phyloP scores from a whole-genome alignment of 2,888 invertebrate species.

The Cephus nigrinus region DNA sequence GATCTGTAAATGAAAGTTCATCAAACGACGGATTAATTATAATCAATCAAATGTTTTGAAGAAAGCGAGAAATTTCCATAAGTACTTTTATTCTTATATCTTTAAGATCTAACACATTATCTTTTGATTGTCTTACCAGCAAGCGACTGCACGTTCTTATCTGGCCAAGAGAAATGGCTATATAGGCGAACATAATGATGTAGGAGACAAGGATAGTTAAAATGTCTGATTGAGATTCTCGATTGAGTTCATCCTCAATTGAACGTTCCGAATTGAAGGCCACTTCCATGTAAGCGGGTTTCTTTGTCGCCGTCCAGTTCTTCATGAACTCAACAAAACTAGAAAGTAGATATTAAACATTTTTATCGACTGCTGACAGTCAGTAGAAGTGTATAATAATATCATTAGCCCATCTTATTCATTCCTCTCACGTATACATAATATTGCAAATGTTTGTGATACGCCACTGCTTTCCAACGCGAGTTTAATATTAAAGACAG shows the following conservation, averaged over 20 bases:
- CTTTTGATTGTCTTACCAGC: conserved; percentile 55
- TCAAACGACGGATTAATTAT: neutral
- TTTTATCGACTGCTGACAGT: neutral
- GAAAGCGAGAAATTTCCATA: neutral
- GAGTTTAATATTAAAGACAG: neutral
- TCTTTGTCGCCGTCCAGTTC: conserved; percentile 76
- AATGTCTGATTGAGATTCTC: conserved; percentile 93
- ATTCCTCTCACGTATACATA: neutral
- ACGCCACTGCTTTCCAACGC: neutral
- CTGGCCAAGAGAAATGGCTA: conserved; percentile 93
- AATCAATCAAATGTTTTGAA: neutral
- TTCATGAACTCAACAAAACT: conserved; percentile 83
- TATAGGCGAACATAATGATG: conserved; percentile 97
- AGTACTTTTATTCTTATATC: neutral
- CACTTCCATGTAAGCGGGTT: conserved; percentile 81
- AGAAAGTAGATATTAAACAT: conserved; percentile 7
- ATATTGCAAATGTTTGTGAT: neutral
- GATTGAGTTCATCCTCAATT: conserved; percentile 93
- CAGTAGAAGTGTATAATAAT: neutral
- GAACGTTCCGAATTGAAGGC: conserved; percentile 92
- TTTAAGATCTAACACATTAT: conserved; percentile 8
- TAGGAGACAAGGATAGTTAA: conserved; percentile 94
- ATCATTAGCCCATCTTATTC: neutral
- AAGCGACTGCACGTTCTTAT: conserved; percentile 80
- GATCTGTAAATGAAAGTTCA: conserved; percentile 69